Percentiles rank a stretch among this genome's conserved stretches.
Evolutionary conservation across 2,888 invertebrate species (phyloP).

Genomic region (Sisyra nigra): DNA sequence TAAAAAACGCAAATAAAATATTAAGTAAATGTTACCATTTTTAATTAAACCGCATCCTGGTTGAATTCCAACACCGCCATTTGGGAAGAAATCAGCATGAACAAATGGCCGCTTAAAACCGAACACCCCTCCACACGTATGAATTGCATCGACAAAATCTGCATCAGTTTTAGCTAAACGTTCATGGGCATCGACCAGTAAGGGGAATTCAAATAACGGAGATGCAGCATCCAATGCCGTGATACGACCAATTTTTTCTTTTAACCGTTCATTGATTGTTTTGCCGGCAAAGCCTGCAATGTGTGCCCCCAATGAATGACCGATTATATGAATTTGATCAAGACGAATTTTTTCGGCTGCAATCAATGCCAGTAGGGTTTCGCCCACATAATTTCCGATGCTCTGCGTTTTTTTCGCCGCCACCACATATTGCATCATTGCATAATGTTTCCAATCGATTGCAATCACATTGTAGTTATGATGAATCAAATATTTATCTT

Average conservation of each 20-base stretch:
- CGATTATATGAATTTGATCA: slow-evolving; percentile 21
- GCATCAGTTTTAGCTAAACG: not conserved
- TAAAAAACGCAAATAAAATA: no score
- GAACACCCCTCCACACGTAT: slow-evolving; percentile 18
- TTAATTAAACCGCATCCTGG: not conserved
- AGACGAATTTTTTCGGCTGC: slow-evolving; percentile 14
- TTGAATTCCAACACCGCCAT: slow-evolving; percentile 26
- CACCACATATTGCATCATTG: slow-evolving; percentile 2
- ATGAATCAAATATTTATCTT: slow-evolving; percentile 19
- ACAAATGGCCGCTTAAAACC: slow-evolving; percentile 34
- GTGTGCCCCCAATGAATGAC: slow-evolving; percentile 26
- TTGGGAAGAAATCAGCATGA: slow-evolving; percentile 40
- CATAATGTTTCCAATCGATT: slow-evolving; percentile 23
- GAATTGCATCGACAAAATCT: not conserved
- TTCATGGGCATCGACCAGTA: not conserved
- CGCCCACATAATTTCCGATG: slow-evolving; percentile 21
- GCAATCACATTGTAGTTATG: slow-evolving; percentile 24
- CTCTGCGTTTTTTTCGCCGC: slow-evolving; percentile 9
- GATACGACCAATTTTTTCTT: not conserved
- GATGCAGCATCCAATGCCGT: not conserved
- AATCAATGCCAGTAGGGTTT: slow-evolving; percentile 20
- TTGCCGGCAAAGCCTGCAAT: slow-evolving; percentile 22
- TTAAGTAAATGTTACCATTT: no score
- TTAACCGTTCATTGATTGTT: not conserved
- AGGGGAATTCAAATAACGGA: not conserved